These are phyloP conservation scores for Procambarus clarkii DNA, from an alignment of 1,140 invertebrate species.

Conservation along the genomic window DNA sequence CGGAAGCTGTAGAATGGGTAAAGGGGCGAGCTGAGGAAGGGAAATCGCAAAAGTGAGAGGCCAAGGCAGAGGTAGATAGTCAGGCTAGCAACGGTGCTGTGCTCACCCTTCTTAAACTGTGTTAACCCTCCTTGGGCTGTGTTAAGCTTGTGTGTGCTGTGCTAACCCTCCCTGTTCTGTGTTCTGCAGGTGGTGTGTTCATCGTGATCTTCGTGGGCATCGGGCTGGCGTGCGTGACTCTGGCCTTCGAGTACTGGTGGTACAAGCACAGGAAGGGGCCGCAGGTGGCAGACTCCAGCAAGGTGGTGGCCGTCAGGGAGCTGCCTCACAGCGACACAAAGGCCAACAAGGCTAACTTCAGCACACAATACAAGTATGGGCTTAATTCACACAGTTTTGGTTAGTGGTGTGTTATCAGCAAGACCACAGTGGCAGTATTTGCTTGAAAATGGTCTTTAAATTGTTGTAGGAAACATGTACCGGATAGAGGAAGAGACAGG, in stretches of 20 bases:
- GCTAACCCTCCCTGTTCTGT: neutral
- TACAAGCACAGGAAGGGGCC: slow-evolving; percentile 78
- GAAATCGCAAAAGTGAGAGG: neutral
- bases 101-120: too few relatives aligned
- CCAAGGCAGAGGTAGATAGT: neutral
- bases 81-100: too few relatives aligned
- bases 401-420: too few relatives aligned
- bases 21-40: too few relatives aligned
- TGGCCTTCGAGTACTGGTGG: slow-evolving; percentile 97
- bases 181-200: slow-evolving; percentile 88
- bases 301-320: slow-evolving; percentile 60
- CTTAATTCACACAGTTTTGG: too few relatives aligned
- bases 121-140: too few relatives aligned
- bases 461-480: too few relatives aligned
- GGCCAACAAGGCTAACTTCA: slow-evolving; percentile 55
- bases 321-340: neutral
- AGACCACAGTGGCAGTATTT: too few relatives aligned
- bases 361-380: slow-evolving; percentile 62
- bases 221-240: slow-evolving; percentile 90
- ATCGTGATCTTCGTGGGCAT: slow-evolving; percentile 97
- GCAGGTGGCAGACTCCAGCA: slow-evolving; percentile 60
- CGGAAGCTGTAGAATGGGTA: too few relatives aligned
- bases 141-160: too few relatives aligned
- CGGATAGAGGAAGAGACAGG: too few relatives aligned
- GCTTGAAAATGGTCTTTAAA: too few relatives aligned